phyloP scores from a whole-genome alignment of 1,140 invertebrate species.

The Drosophila littoralis region DNA sequence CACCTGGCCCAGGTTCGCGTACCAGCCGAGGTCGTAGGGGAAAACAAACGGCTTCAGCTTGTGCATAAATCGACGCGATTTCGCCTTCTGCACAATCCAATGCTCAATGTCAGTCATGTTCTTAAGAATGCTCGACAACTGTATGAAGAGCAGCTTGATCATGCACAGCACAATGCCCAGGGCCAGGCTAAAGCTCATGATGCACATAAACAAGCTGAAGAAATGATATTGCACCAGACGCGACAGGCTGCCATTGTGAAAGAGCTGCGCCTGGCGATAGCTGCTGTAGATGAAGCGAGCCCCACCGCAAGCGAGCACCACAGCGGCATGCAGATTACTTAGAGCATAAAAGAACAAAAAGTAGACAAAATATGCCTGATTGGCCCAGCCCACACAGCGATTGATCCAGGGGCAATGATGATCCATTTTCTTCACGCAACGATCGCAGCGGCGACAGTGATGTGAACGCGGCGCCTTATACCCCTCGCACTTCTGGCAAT shows the following conservation, averaged over 20 bases:
- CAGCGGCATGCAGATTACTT: slow-evolving; percentile 92
- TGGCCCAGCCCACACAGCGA: slow-evolving; percentile 92
- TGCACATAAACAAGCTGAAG: slow-evolving; percentile 88
- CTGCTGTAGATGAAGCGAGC: slow-evolving; percentile 88
- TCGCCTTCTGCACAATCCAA: slow-evolving; percentile 96
- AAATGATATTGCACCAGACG: slow-evolving; percentile 86
- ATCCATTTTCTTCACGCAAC: slow-evolving; percentile 98
- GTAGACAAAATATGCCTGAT: slow-evolving; percentile 94
- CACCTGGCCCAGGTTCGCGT: slow-evolving; percentile 85
- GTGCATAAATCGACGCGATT: slow-evolving; percentile 86
- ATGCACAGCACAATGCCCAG: slow-evolving; percentile 95
- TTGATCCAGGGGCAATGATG: slow-evolving; percentile 92
- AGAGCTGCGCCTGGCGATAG: slow-evolving; percentile 85
- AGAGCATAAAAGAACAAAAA: slow-evolving; percentile 95
- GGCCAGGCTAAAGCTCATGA: slow-evolving; percentile 93
- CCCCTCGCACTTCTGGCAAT: slow-evolving; percentile 93
- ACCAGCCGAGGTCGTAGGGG: slow-evolving; percentile 94
- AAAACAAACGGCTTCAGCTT: slow-evolving; percentile 88
- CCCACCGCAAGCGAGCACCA: slow-evolving; percentile 90
- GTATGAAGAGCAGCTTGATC: slow-evolving; percentile 93
- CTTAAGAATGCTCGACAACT: slow-evolving; percentile 91
- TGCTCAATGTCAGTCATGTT: slow-evolving; percentile 98
- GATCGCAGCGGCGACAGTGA: slow-evolving; percentile 97
- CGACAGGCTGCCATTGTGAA: background rate
- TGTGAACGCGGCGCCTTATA: slow-evolving; percentile 97